phyloP scores from a whole-genome alignment of 2,113 vertebrate species.

The Alligator sinensis region DNA sequence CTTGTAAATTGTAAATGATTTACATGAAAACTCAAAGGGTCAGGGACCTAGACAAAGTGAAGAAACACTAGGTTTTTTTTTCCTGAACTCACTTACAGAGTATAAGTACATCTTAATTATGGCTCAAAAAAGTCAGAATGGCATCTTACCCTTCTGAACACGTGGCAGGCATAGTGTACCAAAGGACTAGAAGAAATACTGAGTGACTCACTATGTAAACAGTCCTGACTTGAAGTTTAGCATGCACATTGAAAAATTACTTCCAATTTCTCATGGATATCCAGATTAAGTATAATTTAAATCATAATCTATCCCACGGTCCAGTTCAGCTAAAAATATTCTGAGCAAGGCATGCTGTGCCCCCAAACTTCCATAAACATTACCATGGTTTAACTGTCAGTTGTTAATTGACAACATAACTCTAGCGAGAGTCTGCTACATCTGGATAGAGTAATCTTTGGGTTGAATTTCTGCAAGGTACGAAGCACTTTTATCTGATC shows the following conservation, averaged over 20 bases:
- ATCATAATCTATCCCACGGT: not conserved
- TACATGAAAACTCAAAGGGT: not conserved
- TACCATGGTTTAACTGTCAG: not conserved
- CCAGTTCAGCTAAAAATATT: not conserved
- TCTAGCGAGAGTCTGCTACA: not conserved
- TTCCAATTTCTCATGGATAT: not conserved
- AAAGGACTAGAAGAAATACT: not conserved
- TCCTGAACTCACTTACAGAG: not conserved
- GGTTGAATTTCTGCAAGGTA: not conserved
- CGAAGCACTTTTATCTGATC: not conserved
- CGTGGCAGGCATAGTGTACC: not conserved
- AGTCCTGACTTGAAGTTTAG: not conserved
- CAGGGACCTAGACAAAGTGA: not conserved
- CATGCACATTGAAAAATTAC: not conserved
- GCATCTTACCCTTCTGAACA: not conserved
- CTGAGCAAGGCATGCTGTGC: not conserved
- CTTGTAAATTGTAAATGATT: not conserved
- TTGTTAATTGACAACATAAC: not conserved
- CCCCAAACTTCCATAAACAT: not conserved
- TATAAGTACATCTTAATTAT: not conserved
- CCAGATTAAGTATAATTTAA: not conserved
- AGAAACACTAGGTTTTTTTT: not conserved
- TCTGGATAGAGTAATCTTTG: not conserved
- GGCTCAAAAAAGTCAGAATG: not conserved
- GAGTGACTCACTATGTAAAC: not conserved